These are phyloP conservation scores for Miniopterus natalensis DNA, from an alignment of 2,113 vertebrate species.

Conservation along the genomic window DNA sequence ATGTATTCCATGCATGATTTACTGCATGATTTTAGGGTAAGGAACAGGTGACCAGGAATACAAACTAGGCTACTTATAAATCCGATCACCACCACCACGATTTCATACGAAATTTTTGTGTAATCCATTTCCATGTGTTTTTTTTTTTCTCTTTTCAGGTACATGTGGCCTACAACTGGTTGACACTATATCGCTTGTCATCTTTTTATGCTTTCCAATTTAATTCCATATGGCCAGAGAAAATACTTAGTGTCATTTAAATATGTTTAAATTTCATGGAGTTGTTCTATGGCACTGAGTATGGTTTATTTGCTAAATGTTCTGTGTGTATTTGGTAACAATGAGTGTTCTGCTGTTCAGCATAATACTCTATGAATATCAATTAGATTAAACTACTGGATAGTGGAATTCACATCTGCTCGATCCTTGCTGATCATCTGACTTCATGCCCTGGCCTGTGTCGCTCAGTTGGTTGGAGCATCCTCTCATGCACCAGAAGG, in stretches of 20 bases:
- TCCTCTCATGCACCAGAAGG: neutral
- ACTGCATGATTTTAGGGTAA: neutral
- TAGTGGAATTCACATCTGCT: neutral
- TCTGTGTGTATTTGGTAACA: neutral
- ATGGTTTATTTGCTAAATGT: neutral
- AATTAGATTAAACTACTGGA: neutral
- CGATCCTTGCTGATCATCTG: neutral
- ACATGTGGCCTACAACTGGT: neutral
- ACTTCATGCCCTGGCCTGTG: neutral
- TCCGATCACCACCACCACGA: neutral
- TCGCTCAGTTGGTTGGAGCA: neutral
- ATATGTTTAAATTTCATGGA: neutral
- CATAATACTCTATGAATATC: neutral
- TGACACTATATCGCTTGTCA: neutral
- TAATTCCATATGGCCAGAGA: neutral
- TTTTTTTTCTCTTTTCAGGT: neutral
- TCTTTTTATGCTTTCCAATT: neutral
- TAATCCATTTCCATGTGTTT: neutral
- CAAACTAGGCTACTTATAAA: neutral
- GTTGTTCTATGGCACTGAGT: neutral
- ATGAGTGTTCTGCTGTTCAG: neutral
- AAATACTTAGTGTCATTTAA: constrained; percentile 4
- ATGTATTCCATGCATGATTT: neutral
- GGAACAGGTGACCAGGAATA: neutral
- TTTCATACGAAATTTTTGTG: neutral